Evolutionary conservation across 2,113 vertebrate genomes (phyloP), one percentile per base, ranked within the genome.

Genomic region (Anoplopoma fimbria): DNA sequence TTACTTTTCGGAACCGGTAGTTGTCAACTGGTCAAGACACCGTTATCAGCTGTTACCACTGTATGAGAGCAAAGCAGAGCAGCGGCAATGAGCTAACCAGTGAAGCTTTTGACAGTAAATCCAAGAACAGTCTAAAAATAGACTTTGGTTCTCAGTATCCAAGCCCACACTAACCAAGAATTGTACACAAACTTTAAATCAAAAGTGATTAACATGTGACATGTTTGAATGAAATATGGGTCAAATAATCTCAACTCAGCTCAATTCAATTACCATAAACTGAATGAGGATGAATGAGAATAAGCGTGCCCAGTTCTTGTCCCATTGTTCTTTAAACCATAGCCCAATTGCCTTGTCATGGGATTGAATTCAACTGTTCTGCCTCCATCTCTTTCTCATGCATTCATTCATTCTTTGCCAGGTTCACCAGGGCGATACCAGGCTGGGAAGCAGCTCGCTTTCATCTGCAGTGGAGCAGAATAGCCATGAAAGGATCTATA

Each of bases 401-500:
- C 61, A 61, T 83, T 86, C 84, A 88, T 88, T 92, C 23, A 77
- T 85, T 69, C 58, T 63, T 75, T 6, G 72, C 83, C 65, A 87
- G 68, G 53, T 82, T 87, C 85, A 88, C 49, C 62, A 6, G 64
- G 15, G 62, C 53, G 81, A 81, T 40, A 47, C 60, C 68, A 34
- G 33, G 77, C 77, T 40, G 68, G 38, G 57, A 78, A 34, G 67
- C 34, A n/a, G 62, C 42, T 29, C 21, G 12, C 85, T 90, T 76
- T 89, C 73, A 81, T 86, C 83, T 79, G 77, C 49, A 51, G 63
- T 13, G 51, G 31, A 77, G 67, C 77, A 78, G 75, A 78, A 69
- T 57, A 67, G 67, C 83, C 58, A 71, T 60, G 53, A 83, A 68
- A 51, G 36, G 73, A 91, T 88, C 85, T 38, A 92, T 90, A 90